These are phyloP conservation scores for Conus ventricosus DNA, from an alignment of 1,140 invertebrate genomes.

Conservation along the genomic window DNA sequence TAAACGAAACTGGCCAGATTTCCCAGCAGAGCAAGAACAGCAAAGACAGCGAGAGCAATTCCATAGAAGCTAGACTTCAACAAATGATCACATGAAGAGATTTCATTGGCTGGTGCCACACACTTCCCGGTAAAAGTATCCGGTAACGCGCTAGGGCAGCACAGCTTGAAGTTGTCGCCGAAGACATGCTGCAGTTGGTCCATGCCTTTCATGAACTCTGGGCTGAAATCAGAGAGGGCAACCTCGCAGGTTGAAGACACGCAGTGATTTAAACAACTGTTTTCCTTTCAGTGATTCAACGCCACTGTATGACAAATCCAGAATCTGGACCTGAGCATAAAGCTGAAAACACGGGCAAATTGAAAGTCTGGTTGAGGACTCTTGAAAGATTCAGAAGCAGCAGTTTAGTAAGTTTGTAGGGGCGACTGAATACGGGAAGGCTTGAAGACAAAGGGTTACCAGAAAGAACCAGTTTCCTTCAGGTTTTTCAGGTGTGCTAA, in stretches of 20 bases:
- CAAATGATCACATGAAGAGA: background rate
- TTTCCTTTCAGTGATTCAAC: background rate
- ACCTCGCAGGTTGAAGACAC: background rate
- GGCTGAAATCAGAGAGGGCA: background rate
- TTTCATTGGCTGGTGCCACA: conserved; percentile 2
- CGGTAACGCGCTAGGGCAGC: background rate
- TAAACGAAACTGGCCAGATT: conserved; percentile 47
- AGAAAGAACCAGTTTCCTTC: background rate
- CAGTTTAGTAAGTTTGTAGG: background rate
- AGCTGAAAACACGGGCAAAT: background rate
- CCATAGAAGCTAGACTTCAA: conserved; percentile 3
- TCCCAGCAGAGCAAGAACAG: conserved; percentile 44
- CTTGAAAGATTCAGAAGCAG: background rate
- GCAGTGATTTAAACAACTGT: background rate
- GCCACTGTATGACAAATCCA: background rate
- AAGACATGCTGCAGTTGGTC: background rate
- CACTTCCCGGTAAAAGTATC: background rate
- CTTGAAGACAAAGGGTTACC: background rate
- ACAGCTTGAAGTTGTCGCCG: conserved; percentile 8
- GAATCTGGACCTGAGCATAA: background rate
- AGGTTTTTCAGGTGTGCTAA: background rate
- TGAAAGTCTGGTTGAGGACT: background rate
- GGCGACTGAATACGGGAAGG: background rate
- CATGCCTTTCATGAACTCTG: background rate
- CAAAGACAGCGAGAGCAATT: conserved; percentile 44